phyloP scores from a whole-genome alignment of 2,797 vertebrate species.

The Phylloscopus collybita region DNA sequence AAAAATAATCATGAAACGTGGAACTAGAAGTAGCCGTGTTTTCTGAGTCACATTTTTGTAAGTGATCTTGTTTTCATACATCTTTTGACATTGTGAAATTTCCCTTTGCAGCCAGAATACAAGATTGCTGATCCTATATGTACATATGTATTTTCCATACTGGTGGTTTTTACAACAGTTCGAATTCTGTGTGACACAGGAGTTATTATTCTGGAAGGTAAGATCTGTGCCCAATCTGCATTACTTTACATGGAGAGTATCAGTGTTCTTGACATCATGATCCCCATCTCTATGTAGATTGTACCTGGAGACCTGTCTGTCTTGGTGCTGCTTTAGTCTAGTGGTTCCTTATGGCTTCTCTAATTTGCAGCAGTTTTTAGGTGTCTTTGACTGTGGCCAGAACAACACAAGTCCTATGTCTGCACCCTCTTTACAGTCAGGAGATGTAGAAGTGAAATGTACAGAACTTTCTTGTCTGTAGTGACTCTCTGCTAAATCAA shows the following conservation, averaged over 20 bases:
- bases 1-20: background rate
- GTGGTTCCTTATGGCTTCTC: background rate
- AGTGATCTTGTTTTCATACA: background rate
- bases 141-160: slow-evolving; percentile 93
- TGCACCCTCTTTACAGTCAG: background rate
- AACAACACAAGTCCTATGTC: background rate
- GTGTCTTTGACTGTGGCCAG: background rate
- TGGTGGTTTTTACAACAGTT: slow-evolving; percentile 93
- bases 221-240: background rate
- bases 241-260: background rate
- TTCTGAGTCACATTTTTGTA: background rate
- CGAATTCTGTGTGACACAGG: slow-evolving; percentile 91
- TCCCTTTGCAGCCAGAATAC: slow-evolving; percentile 89
- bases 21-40: background rate
- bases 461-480: background rate
- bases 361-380: background rate
- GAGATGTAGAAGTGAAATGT: background rate
- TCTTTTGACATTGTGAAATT: slow-evolving; percentile 15
- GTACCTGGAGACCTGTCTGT: background rate
- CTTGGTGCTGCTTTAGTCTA: background rate
- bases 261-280: background rate
- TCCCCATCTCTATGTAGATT: background rate
- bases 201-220: slow-evolving; percentile 95
- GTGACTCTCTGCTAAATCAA: background rate
- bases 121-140: slow-evolving; percentile 97